Percentiles rank a stretch among this genome's conserved stretches.
These are phyloP conservation scores for Orbicella faveolata DNA, from an alignment of 64 coral and sea anemone genomes.

Conservation along the genomic window DNA sequence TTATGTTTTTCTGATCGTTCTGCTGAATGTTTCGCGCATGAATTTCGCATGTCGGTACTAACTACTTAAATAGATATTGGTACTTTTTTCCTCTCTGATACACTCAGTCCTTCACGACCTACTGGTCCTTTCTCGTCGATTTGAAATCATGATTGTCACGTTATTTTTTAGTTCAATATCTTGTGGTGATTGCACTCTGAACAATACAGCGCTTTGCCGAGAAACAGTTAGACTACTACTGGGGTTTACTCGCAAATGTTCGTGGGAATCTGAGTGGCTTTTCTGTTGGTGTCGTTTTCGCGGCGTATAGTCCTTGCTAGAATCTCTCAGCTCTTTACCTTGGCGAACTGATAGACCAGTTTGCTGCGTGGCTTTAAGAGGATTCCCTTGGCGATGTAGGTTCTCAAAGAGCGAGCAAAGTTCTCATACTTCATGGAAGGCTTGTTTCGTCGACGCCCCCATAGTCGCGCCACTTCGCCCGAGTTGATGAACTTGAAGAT, in stretches of 20 bases:
- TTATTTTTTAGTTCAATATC: not conserved
- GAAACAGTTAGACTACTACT: not conserved
- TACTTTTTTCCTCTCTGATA: not conserved
- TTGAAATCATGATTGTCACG: not conserved
- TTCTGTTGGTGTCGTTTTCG: not conserved
- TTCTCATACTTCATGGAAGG: constrained; percentile 76
- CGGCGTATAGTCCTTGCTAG: not conserved
- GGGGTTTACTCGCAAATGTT: not conserved
- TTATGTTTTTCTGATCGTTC: not conserved
- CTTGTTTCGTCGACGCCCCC: constrained; percentile 58
- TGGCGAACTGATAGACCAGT: constrained; percentile 54
- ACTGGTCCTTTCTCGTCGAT: not conserved
- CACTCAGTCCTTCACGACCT: not conserved
- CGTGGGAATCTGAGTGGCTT: not conserved
- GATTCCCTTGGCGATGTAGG: constrained; percentile 72
- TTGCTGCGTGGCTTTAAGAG: constrained; percentile 69
- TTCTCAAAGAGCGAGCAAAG: constrained; percentile 66
- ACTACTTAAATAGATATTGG: not conserved
- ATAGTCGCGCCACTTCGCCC: constrained; percentile 44
- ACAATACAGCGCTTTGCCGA: not conserved
- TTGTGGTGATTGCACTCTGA: not conserved
- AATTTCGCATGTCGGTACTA: not conserved
- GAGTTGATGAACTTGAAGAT: constrained; percentile 74
- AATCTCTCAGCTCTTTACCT: constrained; percentile 3
- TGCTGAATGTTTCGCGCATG: not conserved